Evolutionary conservation across 2,888 invertebrate species (phyloP).

Genomic region (Macroteleia sp.): DNA sequence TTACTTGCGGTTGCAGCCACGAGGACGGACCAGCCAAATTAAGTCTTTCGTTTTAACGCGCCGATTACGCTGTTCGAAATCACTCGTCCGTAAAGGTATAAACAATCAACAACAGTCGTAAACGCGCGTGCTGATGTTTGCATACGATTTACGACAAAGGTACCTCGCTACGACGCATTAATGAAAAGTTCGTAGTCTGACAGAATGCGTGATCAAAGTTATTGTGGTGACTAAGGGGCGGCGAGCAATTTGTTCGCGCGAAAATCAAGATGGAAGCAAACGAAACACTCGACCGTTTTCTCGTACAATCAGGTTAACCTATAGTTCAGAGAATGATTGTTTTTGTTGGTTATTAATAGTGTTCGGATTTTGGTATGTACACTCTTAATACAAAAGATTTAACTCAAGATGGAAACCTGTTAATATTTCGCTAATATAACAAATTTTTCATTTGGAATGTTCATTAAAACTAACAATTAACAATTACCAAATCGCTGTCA

Average conservation of each 20-base stretch:
- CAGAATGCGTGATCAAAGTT: not conserved
- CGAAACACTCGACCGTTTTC: no score
- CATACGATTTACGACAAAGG: slow-evolving; percentile 52
- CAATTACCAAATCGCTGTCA: no score
- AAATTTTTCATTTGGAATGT: no score
- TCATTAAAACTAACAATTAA: no score
- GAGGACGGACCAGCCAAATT: slow-evolving; percentile 18
- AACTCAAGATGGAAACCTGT: no score
- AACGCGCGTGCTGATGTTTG: slow-evolving; percentile 47
- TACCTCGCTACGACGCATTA: slow-evolving; percentile 16
- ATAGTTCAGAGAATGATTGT: no score
- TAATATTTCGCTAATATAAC: no score
- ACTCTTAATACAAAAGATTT: no score
- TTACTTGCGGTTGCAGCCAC: slow-evolving; percentile 4
- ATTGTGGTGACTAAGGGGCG: no score
- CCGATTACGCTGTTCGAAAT: slow-evolving; percentile 26
- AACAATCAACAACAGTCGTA: slow-evolving; percentile 52
- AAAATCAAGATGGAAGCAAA: not conserved
- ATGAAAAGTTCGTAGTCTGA: not conserved
- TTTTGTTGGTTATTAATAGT: no score
- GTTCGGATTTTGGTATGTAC: no score
- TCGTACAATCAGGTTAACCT: no score
- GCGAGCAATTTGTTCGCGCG: not conserved
- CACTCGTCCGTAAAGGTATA: slow-evolving; percentile 49
- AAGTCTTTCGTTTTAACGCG: slow-evolving; percentile 18